These are phyloP conservation scores for Gymnobelideus leadbeateri DNA, from an alignment of 2,113 vertebrate genomes.

Conservation along the genomic window DNA sequence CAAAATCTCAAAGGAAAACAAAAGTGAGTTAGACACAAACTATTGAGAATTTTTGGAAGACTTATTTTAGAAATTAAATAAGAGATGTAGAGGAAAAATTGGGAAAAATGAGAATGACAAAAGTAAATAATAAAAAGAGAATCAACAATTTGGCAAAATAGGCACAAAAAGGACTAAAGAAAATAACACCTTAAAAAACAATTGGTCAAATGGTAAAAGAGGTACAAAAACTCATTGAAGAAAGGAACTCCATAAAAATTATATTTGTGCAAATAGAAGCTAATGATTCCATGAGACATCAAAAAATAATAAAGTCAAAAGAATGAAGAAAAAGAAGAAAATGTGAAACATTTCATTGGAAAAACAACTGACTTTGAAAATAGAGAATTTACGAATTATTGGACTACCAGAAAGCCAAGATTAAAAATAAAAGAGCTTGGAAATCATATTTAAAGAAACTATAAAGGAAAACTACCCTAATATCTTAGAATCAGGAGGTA, in stretches of 20 bases:
- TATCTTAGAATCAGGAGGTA: neutral
- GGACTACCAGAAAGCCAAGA: neutral
- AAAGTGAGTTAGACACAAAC: neutral
- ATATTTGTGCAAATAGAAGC: neutral
- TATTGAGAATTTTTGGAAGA: neutral
- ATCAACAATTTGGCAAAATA: neutral
- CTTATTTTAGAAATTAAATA: neutral
- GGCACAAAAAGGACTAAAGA: neutral
- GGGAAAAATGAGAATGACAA: neutral
- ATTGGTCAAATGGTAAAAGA: neutral
- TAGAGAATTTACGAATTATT: neutral
- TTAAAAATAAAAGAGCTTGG: too few species aligned
- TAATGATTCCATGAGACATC: neutral
- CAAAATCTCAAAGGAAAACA: neutral
- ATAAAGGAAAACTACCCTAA: neutral
- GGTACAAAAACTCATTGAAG: neutral
- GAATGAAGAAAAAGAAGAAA: neutral
- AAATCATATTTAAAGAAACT: neutral
- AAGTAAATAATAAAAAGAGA: neutral
- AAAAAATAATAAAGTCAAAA: neutral
- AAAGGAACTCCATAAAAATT: neutral
- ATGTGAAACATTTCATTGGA: neutral
- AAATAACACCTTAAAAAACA: neutral
- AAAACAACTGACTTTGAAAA: neutral
- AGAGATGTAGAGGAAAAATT: neutral